These are phyloP conservation scores for Trypoxylus dichotomus DNA, from an alignment of 1,140 invertebrate species.

Conservation along the genomic window DNA sequence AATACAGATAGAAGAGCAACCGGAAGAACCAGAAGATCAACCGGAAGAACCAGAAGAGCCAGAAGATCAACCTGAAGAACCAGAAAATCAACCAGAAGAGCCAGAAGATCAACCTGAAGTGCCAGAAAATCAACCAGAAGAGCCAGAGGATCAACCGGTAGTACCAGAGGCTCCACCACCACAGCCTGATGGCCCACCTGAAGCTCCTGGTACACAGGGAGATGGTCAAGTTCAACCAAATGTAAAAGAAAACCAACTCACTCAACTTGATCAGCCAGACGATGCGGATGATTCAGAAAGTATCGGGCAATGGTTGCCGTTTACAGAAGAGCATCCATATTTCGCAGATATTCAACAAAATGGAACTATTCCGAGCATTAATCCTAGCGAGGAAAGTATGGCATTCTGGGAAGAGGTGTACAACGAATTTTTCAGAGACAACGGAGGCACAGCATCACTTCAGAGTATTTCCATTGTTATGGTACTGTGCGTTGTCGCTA, in stretches of 20 bases:
- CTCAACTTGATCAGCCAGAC: conserved; percentile 35
- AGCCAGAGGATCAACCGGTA: no score
- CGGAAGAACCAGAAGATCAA: conserved; percentile 45
- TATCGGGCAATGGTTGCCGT: conserved; percentile 53
- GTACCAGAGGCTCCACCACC: no score
- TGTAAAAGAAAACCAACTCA: no score
- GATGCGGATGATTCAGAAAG: not conserved
- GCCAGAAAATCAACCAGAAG: conserved; percentile 40
- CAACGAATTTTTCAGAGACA: not conserved
- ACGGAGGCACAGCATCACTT: not conserved
- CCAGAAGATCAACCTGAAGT: conserved; percentile 39
- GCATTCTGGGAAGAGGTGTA: conserved; percentile 49
- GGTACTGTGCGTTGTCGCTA: not conserved
- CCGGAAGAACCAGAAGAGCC: no score
- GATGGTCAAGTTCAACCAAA: no score
- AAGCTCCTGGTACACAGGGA: conserved; percentile 17
- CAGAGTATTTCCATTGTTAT: not conserved
- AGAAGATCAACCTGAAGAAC: no score
- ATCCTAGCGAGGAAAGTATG: conserved; percentile 51
- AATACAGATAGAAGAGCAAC: conserved; percentile 20
- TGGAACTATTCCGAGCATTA: conserved; percentile 40
- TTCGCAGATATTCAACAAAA: conserved; percentile 57
- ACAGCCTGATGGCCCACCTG: conserved; percentile 37
- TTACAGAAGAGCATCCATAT: conserved; percentile 53
- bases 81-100: no score